These are phyloP conservation scores for Linnaemya vulpina DNA, from an alignment of 2,888 invertebrate species.

Conservation along the genomic window DNA sequence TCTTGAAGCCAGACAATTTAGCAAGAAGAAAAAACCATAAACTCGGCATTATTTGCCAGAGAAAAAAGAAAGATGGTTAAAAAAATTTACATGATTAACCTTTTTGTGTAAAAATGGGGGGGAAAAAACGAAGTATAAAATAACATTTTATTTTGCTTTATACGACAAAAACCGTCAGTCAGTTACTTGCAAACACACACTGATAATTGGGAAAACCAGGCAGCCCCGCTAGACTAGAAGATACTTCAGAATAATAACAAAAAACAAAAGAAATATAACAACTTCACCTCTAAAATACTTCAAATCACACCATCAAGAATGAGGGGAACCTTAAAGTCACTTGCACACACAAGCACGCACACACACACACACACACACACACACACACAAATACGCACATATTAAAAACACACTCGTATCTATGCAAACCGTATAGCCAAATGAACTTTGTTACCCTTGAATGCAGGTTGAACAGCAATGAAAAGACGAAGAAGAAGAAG, in stretches of 20 bases:
- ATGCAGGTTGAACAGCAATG: constrained; percentile 64
- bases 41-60: constrained; percentile 58
- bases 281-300: constrained; percentile 72
- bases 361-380: constrained; percentile 1
- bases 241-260: constrained; percentile 62
- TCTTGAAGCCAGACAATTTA: constrained; percentile 72
- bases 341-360: constrained; percentile 1
- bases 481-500: constrained; percentile 41
- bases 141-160: constrained; percentile 41
- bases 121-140: constrained; percentile 27
- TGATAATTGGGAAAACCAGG: constrained; percentile 6
- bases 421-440: neutral
- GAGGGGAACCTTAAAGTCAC: constrained; percentile 63
- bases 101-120: constrained; percentile 66
- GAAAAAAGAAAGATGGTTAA: constrained; percentile 6
- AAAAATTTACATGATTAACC: constrained; percentile 71
- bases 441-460: constrained; percentile 72
- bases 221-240: constrained; percentile 60
- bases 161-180: neutral
- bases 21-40: constrained; percentile 59
- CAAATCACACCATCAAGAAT: constrained; percentile 71
- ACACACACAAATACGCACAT: neutral
- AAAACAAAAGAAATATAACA: constrained; percentile 52
- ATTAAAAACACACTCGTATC: neutral
- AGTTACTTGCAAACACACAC: constrained; percentile 16